Percentiles rank a stretch among this genome's conserved stretches.
These are phyloP conservation scores for Dermolepida albohirtum DNA, from an alignment of 2,888 invertebrate species.

Conservation along the genomic window DNA sequence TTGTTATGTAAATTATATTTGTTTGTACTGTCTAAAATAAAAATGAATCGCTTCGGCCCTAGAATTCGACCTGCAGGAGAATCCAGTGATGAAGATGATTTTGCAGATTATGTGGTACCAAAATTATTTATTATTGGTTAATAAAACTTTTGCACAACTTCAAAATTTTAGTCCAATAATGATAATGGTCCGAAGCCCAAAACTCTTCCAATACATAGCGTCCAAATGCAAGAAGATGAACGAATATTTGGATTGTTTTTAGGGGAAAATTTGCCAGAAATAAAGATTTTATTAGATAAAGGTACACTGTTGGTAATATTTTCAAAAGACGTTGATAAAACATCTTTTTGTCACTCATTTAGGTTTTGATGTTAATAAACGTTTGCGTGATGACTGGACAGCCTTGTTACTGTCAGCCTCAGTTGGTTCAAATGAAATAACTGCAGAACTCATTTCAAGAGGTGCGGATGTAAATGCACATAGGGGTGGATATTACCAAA, in stretches of 20 bases:
- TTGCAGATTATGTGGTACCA: slow-evolving; percentile 46
- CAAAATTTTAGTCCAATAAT: slow-evolving; percentile 42
- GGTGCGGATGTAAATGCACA: slow-evolving; percentile 71
- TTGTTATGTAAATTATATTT: no score
- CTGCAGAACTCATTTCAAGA: slow-evolving; percentile 67
- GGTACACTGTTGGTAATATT: slow-evolving; percentile 48
- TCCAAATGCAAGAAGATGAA: slow-evolving; percentile 40
- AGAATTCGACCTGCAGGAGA: slow-evolving; percentile 50
- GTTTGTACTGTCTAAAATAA: not conserved
- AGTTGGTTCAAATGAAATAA: slow-evolving; percentile 68
- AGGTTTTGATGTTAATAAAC: slow-evolving; percentile 61
- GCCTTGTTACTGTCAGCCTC: slow-evolving; percentile 72
- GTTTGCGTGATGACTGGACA: slow-evolving; percentile 72
- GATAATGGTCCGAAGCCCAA: slow-evolving; percentile 36
- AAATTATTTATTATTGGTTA: slow-evolving; percentile 23
- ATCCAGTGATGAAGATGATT: slow-evolving; percentile 53
- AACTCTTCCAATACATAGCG: slow-evolving; percentile 27
- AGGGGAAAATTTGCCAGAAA: slow-evolving; percentile 45
- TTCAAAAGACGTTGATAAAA: not conserved
- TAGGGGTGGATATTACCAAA: slow-evolving; percentile 51
- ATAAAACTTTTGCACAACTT: slow-evolving; percentile 8
- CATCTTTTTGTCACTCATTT: slow-evolving; percentile 30
- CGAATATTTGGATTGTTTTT: slow-evolving; percentile 50
- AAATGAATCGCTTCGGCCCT: slow-evolving; percentile 16
- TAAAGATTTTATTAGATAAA: slow-evolving; percentile 57